A percentile compares a stretch with the other conserved stretches of the same genome.
Evolutionary conservation across 2,888 invertebrate genomes (phyloP).

Genomic region (Brachyopa scutellaris): DNA sequence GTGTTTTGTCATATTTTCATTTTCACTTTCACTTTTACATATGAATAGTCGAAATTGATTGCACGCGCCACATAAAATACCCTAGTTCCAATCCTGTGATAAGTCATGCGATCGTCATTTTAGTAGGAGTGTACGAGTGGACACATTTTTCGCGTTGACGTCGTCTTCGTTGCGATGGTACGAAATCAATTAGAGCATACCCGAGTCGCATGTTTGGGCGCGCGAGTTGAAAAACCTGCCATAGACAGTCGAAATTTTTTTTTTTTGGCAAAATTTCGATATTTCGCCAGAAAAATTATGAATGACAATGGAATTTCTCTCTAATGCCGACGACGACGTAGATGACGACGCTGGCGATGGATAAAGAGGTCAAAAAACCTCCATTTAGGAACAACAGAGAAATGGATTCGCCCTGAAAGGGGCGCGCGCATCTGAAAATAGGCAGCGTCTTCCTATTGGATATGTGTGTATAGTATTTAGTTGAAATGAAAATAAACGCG

Average conservation of each 20-base stretch:
- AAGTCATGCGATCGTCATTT: slow-evolving; percentile 67
- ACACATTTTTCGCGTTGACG: slow-evolving; percentile 33
- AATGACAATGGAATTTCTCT: slow-evolving; percentile 35
- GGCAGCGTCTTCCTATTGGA: neutral
- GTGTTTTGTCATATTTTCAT: slow-evolving; percentile 36
- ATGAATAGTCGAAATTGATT: too few relatives aligned
- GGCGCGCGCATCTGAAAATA: slow-evolving; percentile 35
- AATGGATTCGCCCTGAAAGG: slow-evolving; percentile 21
- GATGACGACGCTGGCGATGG: slow-evolving; percentile 33
- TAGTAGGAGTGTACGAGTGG: slow-evolving; percentile 15
- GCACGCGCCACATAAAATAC: slow-evolving; percentile 64
- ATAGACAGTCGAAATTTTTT: slow-evolving; percentile 10
- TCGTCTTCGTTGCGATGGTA: too few relatives aligned
- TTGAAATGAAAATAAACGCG: slow-evolving; percentile 30
- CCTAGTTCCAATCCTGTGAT: slow-evolving; percentile 39
- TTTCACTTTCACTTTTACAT: slow-evolving; percentile 66
- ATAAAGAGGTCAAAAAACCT: slow-evolving; percentile 58
- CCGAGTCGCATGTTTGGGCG: too few relatives aligned
- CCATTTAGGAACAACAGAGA: slow-evolving; percentile 8
- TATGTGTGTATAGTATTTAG: neutral
- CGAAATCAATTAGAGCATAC: too few relatives aligned
- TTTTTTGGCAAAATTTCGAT: slow-evolving; percentile 45
- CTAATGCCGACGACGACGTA: slow-evolving; percentile 19
- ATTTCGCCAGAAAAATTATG: slow-evolving; percentile 48
- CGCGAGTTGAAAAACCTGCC: slow-evolving; percentile 48